A percentile compares a stretch with the other conserved stretches of the same genome.
These are phyloP conservation scores for Xanthia icteritia DNA, from an alignment of 2,888 invertebrate species.

Conservation along the genomic window DNA sequence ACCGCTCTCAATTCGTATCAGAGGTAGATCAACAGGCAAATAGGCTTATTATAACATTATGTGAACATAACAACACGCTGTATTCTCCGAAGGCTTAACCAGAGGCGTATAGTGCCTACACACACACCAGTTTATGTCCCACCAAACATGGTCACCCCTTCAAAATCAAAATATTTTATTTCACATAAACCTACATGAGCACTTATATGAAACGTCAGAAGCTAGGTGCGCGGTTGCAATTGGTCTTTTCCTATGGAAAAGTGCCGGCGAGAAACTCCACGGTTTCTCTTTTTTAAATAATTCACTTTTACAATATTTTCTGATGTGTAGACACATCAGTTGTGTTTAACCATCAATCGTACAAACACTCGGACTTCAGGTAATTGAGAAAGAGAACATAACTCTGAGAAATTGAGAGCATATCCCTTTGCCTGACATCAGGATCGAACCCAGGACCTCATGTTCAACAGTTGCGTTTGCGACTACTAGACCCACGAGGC, in stretches of 20 bases:
- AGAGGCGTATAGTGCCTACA: not conserved
- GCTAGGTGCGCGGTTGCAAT: no score
- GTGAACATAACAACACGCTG: not conserved
- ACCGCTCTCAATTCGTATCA: not conserved
- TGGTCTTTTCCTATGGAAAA: no score
- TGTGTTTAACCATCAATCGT: not conserved
- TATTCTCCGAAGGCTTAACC: not conserved
- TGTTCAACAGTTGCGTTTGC: not conserved
- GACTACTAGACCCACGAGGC: not conserved
- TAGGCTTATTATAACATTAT: not conserved
- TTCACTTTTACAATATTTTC: no score
- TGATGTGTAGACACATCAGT: no score
- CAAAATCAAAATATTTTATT: no score
- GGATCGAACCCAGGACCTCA: not conserved
- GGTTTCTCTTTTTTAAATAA: no score
- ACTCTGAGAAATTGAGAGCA: not conserved
- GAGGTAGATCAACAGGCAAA: not conserved
- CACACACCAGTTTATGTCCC: not conserved
- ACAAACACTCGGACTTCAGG: not conserved
- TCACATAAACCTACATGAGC: no score
- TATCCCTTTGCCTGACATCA: no score
- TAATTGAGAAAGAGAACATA: no score
- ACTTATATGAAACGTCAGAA: no score
- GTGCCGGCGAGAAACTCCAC: no score
- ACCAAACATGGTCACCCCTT: not conserved